These are phyloP conservation scores for Griposia aprilina DNA, from an alignment of 2,888 invertebrate species.

Conservation along the genomic window DNA sequence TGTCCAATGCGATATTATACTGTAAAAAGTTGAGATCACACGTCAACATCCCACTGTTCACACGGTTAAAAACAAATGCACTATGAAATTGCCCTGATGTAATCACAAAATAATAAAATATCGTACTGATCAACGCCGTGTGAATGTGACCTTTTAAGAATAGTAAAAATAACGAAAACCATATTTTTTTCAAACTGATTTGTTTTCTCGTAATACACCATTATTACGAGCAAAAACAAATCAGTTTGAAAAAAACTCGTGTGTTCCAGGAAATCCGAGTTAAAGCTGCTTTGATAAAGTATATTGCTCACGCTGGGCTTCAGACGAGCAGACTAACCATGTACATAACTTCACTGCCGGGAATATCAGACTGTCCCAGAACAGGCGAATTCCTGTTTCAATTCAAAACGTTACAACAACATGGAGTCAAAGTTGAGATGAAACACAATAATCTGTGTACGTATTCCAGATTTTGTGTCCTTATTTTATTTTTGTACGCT, in stretches of 20 bases:
- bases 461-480: constrained; percentile 29
- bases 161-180: background rate
- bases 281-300: constrained; percentile 29
- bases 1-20: background rate
- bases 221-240: too few relatives aligned
- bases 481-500: constrained; percentile 37
- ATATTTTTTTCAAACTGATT: background rate
- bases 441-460: constrained; percentile 44
- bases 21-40: background rate
- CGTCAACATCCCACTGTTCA: background rate
- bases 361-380: constrained; percentile 35
- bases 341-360: constrained; percentile 8
- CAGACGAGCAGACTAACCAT: constrained; percentile 21
- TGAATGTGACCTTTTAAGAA: background rate
- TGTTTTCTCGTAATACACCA: background rate
- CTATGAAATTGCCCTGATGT: too few relatives aligned
- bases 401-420: constrained; percentile 49
- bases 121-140: background rate
- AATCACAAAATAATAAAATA: background rate
- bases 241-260: too few relatives aligned
- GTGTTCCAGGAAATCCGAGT: constrained; percentile 20
- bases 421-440: constrained; percentile 43
- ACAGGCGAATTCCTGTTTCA: constrained; percentile 47
- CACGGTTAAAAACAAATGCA: background rate
- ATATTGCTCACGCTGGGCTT: constrained; percentile 9